These are phyloP conservation scores for Oedothorax gibbosus DNA, from an alignment of 1,140 invertebrate species.

Conservation along the genomic window DNA sequence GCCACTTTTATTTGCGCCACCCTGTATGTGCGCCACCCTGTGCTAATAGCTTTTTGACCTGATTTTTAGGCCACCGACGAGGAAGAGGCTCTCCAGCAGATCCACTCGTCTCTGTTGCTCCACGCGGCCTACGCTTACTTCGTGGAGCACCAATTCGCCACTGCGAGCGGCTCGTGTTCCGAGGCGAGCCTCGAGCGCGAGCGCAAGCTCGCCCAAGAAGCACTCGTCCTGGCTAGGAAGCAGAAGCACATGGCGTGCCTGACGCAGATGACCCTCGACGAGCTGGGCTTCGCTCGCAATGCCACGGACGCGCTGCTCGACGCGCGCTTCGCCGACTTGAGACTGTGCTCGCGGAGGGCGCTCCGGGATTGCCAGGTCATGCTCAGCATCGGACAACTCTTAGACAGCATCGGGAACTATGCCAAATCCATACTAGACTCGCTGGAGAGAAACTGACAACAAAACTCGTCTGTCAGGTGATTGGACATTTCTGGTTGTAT, in stretches of 20 bases:
- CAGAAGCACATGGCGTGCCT: constrained; percentile 45
- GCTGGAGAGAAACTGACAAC: not conserved
- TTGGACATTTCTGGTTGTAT: no score
- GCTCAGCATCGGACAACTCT: constrained; percentile 24
- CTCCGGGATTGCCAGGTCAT: constrained; percentile 47
- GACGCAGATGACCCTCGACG: constrained; percentile 3
- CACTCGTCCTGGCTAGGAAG: constrained; percentile 25
- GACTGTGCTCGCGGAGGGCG: constrained; percentile 29
- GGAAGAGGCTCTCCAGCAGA: constrained; percentile 12
- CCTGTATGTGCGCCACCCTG: no score
- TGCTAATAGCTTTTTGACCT: no score
- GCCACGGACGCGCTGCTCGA: constrained; percentile 3
- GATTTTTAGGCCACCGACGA: constrained; percentile 19
- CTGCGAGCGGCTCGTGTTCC: not conserved
- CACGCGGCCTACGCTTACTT: constrained; percentile 43
- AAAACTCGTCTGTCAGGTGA: no score
- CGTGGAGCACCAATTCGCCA: constrained; percentile 22
- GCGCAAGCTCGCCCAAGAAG: not conserved
- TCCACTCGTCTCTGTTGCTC: constrained; percentile 30
- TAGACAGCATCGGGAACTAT: constrained; percentile 23
- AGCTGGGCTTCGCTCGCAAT: constrained; percentile 23
- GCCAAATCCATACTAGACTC: not conserved
- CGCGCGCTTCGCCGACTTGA: not conserved
- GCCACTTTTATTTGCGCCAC: no score
- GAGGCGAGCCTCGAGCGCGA: not conserved